phyloP scores from a whole-genome alignment of 1,140 invertebrate species.

The Laodelphax striatellus region DNA sequence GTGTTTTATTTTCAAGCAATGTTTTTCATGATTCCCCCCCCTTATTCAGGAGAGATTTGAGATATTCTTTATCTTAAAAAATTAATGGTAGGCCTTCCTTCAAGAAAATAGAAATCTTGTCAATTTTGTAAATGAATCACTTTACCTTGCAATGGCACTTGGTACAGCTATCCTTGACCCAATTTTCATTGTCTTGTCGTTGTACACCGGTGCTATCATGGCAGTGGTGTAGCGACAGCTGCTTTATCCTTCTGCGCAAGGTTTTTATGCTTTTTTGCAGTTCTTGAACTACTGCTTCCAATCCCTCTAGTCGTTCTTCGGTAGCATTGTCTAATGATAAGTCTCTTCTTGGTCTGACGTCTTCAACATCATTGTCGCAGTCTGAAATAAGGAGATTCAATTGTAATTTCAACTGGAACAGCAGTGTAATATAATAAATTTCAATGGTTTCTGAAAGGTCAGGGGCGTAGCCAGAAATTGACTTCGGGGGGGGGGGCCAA shows the following conservation, averaged over 20 bases:
- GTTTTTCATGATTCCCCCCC: no score
- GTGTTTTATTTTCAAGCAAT: no score
- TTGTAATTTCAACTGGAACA: not conserved
- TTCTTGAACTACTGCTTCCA: constrained; percentile 40
- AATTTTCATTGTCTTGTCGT: constrained; percentile 35
- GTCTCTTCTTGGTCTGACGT: constrained; percentile 15
- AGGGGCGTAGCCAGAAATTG: no score
- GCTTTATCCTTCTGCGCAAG: constrained; percentile 38
- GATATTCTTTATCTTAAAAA: no score
- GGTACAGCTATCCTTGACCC: constrained; percentile 40
- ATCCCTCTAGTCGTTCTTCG: constrained; percentile 40
- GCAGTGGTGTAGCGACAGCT: constrained; percentile 35
- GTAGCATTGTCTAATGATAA: constrained; percentile 14
- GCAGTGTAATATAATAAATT: no score
- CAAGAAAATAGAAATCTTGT: no score
- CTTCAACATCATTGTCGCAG: constrained; percentile 12
- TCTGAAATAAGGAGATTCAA: not conserved
- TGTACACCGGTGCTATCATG: constrained; percentile 32
- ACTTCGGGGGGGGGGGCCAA: no score
- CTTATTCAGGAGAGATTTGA: no score
- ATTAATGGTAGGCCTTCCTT: no score
- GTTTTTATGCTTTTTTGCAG: constrained; percentile 41
- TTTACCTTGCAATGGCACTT: constrained; percentile 38
- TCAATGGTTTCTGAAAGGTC: no score
- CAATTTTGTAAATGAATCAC: not conserved